Evolutionary conservation across 2,888 invertebrate species (phyloP), one percentile per base, ranked within the genome.

Genomic region (Anorthoa munda): DNA sequence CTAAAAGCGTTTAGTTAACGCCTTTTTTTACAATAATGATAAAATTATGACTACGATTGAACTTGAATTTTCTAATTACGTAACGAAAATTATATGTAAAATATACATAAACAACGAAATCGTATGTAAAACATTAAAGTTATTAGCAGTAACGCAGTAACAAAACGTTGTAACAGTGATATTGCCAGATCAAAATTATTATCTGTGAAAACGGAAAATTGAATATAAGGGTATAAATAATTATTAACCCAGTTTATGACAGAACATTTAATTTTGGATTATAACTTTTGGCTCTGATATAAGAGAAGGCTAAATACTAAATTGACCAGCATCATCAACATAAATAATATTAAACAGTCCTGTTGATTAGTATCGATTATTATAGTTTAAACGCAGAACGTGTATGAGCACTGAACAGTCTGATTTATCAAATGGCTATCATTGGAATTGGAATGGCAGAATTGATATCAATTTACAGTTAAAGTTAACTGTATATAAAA

Each of bases 171-270:
- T 21, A 21, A 2, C 12, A 0, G 0, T 0, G 4, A 45, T 67
- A 53, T 83, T 80, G 66, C 84, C 81, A 65, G 15, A 13, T 12
- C 4, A n/a, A 21, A 79, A 73, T 39, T 21, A 0, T 31, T 31
- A 15, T 50, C 1, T 53, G 13, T 0, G 3, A 23, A 7, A 23
- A 31, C 4, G 78, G 64, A 83, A 70, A 63, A n/a, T 18, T 13
- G 0, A 18, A 39, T 5, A 12, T 4, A 15, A 13, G 46, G 71
- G 2, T 56, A 50, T 18, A 55, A 15, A 48, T 31, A n/a, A n/a
- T n/a, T n/a, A 11, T 18, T 55, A 0, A 53, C 17, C 5, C 5
- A 13, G n/a, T n/a, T 11, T 17, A 2, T 5, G 21, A 39, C 18
- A 18, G 17, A 18, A 4, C 3, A 9, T 39, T 39, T 12, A 21